These are phyloP conservation scores for Drosophila virilis DNA, from an alignment of 1,140 invertebrate species.

Conservation along the genomic window DNA sequence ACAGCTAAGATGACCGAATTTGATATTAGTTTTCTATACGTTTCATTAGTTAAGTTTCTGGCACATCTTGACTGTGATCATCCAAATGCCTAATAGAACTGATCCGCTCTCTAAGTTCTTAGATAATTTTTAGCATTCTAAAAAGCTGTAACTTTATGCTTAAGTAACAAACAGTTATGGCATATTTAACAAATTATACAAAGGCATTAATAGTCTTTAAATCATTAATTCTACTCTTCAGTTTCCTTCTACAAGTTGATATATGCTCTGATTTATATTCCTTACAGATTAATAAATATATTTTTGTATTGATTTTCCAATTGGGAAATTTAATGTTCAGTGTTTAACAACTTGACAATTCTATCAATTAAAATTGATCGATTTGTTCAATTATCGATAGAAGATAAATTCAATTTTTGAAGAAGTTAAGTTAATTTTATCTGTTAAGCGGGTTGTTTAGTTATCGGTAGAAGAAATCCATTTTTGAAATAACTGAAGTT, in stretches of 20 bases:
- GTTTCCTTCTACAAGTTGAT: not conserved
- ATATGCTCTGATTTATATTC: not conserved
- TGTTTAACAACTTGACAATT: no score
- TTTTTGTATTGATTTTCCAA: not conserved
- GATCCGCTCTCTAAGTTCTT: not conserved
- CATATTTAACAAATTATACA: not conserved
- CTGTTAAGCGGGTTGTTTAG: no score
- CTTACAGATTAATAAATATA: not conserved
- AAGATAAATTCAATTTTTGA: no score
- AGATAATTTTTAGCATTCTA: not conserved
- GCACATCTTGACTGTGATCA: constrained; percentile 18
- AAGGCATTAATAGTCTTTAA: not conserved
- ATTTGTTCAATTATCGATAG: no score
- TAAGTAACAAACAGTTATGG: not conserved
- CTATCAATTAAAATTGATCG: no score
- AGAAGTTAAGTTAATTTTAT: no score
- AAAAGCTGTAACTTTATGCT: not conserved
- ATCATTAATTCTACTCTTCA: not conserved
- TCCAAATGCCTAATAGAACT: constrained; percentile 19
- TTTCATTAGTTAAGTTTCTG: constrained; percentile 18
- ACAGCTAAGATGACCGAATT: constrained; percentile 15
- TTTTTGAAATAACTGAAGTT: no score
- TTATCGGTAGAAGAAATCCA: no score
- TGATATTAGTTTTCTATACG: not conserved
- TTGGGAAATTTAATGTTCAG: no score